Evolutionary conservation across 2,797 vertebrate genomes (phyloP), one percentile per base, ranked within the genome.

Genomic region (Lepidocolaptes lacrymiger): DNA sequence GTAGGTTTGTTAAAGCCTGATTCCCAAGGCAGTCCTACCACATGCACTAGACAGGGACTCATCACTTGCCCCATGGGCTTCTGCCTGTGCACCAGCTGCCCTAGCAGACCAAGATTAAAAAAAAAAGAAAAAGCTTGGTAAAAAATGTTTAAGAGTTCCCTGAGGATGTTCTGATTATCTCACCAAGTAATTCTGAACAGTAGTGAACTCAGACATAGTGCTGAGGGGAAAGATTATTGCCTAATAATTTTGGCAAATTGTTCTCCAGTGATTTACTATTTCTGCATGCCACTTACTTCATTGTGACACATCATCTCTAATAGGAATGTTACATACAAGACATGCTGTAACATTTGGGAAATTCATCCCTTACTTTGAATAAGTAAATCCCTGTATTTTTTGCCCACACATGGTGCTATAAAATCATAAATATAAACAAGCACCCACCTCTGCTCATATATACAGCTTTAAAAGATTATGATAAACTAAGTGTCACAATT

Each of bases 351-450:
- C 17, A 49, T 46, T 59, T 85, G 26, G 15, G 37, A 91, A 93
- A 82, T 58, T 68, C 0, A 56, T 56, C 39, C 77, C 14, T 18
- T 68, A 62, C 20, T 79, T 39, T 72, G 21, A 69, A 2, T 71
- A 79, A 52, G 13, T 46, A 80, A 88, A 91, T 76, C 63, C 26
- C 12, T 73, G 22, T 7, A 41, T 55, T 80, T 71, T 83, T 92
- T 76, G 30, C 15, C 39, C 37, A 49, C 46, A 76, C 10, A 36
- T 51, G 6, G 18, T 88, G 15, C 22, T 89, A 20, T 81, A 71
- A 93, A 95, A 73, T 39, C 14, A 85, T 46, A 85, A 83, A 88
- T 27, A 63, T 32, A 80, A 91, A 78, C 12, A 41, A 78, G 46
- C 6, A 75, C 9, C 19, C 22, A 9, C 21, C 37, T 66, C 11